These are phyloP conservation scores for Rhabdomys dilectus DNA, from an alignment of 2,113 vertebrate genomes.

Conservation along the genomic window DNA sequence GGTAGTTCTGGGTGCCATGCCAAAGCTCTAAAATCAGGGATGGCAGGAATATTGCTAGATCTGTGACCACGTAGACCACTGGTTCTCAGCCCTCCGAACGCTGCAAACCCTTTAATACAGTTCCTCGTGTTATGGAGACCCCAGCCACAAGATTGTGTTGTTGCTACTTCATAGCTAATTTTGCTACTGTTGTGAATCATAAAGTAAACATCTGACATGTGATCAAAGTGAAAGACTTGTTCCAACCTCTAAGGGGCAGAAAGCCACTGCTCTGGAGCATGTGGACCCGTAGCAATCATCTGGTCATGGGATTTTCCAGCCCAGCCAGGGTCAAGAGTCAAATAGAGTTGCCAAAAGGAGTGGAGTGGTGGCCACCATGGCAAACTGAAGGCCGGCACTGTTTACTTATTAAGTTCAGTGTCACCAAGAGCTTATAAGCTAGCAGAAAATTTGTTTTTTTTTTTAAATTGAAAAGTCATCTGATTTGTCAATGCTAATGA, in stretches of 20 bases:
- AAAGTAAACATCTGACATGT: background rate
- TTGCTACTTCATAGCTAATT: background rate
- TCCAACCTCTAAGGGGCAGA: background rate
- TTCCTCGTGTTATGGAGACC: background rate
- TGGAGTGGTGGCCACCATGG: background rate
- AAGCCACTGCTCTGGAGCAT: background rate
- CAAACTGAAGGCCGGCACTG: background rate
- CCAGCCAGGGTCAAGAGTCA: background rate
- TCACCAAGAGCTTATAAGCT: background rate
- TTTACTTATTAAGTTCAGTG: background rate
- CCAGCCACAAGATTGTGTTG: background rate
- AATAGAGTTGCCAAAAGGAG: background rate
- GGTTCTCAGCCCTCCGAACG: background rate
- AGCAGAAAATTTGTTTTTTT: background rate
- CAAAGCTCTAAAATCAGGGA: background rate
- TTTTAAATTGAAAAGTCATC: background rate
- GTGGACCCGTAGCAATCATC: background rate
- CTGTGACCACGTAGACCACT: background rate
- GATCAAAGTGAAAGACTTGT: background rate
- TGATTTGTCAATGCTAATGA: slow-evolving; percentile 26
- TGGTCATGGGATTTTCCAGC: background rate
- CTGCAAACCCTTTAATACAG: background rate
- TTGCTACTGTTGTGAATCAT: background rate
- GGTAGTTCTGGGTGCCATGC: background rate
- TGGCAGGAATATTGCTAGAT: background rate